These are phyloP conservation scores for Cherax quadricarinatus DNA, from an alignment of 1,140 invertebrate species.

Conservation along the genomic window DNA sequence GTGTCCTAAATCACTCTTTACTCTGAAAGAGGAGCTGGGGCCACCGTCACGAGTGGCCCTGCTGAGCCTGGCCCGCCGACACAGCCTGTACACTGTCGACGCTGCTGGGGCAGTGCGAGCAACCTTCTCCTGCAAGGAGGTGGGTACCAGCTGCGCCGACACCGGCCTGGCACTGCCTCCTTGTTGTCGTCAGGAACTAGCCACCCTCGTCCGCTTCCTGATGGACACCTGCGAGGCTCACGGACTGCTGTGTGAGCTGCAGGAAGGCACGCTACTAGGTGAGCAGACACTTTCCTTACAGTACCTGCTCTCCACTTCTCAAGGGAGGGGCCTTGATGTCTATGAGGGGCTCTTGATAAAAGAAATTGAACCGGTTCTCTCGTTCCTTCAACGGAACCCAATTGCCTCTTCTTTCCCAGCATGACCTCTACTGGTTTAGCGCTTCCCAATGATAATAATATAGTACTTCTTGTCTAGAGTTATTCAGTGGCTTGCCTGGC, in stretches of 20 bases:
- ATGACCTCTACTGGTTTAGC: too few relatives aligned
- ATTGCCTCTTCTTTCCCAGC: too few relatives aligned
- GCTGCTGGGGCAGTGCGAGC: neutral
- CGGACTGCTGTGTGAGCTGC: slow-evolving; percentile 60
- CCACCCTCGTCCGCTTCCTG: slow-evolving; percentile 47
- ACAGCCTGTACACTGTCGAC: slow-evolving; percentile 41
- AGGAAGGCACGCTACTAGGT: slow-evolving; percentile 64
- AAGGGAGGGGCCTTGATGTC: too few relatives aligned
- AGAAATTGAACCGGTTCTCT: too few relatives aligned
- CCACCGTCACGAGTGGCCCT: slow-evolving; percentile 18
- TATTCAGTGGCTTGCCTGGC: too few relatives aligned
- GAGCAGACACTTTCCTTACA: neutral
- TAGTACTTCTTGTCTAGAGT: too few relatives aligned
- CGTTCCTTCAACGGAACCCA: too few relatives aligned
- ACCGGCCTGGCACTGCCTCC: slow-evolving; percentile 43
- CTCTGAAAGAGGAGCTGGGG: neutral
- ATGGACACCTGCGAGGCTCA: slow-evolving; percentile 59
- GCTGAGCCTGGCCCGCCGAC: slow-evolving; percentile 42
- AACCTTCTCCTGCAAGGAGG: slow-evolving; percentile 41
- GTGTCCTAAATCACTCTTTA: slow-evolving; percentile 35
- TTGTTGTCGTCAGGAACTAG: slow-evolving; percentile 57
- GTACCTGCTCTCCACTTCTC: too few relatives aligned
- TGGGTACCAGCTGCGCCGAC: slow-evolving; percentile 27
- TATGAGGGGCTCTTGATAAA: too few relatives aligned
- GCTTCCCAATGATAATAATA: too few relatives aligned